phyloP scores from a whole-genome alignment of 1,140 invertebrate genomes.

The Popillia japonica region DNA sequence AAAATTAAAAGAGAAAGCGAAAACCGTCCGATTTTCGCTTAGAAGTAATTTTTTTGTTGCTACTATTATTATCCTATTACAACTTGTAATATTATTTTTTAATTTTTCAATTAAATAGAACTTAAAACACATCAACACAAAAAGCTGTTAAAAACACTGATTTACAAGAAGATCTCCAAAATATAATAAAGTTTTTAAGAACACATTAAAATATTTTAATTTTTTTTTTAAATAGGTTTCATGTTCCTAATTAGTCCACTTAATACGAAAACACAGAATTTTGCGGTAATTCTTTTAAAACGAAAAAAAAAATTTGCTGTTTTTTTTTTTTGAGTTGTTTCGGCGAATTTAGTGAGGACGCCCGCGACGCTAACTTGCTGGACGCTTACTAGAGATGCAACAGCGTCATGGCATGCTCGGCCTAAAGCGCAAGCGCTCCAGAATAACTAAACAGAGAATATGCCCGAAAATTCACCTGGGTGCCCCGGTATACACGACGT shows the following conservation, averaged over 20 bases:
- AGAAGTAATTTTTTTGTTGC: background rate
- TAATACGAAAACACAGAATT: background rate
- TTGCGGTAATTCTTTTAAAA: background rate
- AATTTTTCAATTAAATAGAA: background rate
- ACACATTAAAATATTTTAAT: background rate
- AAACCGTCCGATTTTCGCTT: background rate
- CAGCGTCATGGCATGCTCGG: constrained; percentile 33
- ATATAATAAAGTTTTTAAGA: background rate
- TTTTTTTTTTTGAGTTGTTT: constrained; percentile 30
- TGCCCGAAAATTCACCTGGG: constrained; percentile 25
- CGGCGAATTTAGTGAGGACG: constrained; percentile 31
- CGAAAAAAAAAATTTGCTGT: background rate
- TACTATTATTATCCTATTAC: background rate
- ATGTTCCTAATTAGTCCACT: background rate
- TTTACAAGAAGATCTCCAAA: background rate
- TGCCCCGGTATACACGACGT: background rate
- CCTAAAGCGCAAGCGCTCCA: constrained; percentile 27
- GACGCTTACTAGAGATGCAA: constrained; percentile 39
- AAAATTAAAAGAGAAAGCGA: background rate
- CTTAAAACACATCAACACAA: constrained; percentile 1
- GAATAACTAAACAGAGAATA: constrained; percentile 29
- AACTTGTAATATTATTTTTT: background rate
- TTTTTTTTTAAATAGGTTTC: background rate
- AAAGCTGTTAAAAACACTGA: background rate
- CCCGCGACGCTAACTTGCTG: constrained; percentile 35